These are phyloP conservation scores for Halictus ligatus DNA, from an alignment of 2,888 invertebrate species.

Conservation along the genomic window DNA sequence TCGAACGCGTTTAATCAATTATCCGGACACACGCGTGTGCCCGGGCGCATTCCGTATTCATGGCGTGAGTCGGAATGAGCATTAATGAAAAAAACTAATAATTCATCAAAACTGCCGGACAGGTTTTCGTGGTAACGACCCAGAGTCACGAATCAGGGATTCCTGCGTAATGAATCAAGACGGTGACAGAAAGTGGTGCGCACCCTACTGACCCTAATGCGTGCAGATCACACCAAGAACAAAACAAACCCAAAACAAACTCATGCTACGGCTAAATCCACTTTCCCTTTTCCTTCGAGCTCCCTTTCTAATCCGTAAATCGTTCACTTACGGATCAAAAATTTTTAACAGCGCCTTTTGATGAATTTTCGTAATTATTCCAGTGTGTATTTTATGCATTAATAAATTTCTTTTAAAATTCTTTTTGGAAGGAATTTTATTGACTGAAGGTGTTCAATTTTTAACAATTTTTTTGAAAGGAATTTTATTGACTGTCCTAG, in stretches of 20 bases:
- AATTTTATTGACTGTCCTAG: no score
- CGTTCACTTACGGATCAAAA: neutral
- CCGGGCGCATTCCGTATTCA: slow-evolving; percentile 25
- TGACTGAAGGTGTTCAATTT: no score
- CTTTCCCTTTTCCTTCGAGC: neutral
- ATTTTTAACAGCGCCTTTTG: neutral
- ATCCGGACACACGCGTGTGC: neutral
- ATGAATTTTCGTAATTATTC: no score
- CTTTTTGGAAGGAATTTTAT: no score
- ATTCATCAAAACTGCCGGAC: slow-evolving; percentile 49
- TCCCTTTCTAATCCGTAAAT: neutral
- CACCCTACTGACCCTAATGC: slow-evolving; percentile 61
- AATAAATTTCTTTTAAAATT: no score
- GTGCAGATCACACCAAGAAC: slow-evolving; percentile 29
- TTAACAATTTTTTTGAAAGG: no score
- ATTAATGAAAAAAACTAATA: slow-evolving; percentile 38
- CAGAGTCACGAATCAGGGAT: slow-evolving; percentile 52
- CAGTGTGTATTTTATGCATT: no score
- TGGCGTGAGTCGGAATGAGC: slow-evolving; percentile 17
- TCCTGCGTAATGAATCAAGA: slow-evolving; percentile 58
- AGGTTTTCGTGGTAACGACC: slow-evolving; percentile 43
- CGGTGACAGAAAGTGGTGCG: slow-evolving; percentile 46
- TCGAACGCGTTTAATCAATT: slow-evolving; percentile 19
- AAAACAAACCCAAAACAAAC: slow-evolving; percentile 14
- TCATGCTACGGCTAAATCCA: neutral